phyloP scores from a whole-genome alignment of 2,113 vertebrate genomes.

The Rhea pennata region DNA sequence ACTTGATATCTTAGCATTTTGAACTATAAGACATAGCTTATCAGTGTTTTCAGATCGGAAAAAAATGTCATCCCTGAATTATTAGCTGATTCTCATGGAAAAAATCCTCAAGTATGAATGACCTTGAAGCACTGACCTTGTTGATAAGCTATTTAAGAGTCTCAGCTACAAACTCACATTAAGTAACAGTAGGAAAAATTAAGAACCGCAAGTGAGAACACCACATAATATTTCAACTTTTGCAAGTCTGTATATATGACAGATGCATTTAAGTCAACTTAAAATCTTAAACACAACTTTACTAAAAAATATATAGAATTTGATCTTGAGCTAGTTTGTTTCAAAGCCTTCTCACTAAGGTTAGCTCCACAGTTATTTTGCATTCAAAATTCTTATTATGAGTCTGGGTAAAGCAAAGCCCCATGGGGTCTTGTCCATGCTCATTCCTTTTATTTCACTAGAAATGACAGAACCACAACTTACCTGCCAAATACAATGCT shows the following conservation, averaged over 20 bases:
- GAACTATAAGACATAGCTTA: not conserved
- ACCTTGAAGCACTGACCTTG: not conserved
- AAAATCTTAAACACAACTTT: not conserved
- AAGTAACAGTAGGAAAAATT: not conserved
- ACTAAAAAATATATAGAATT: not conserved
- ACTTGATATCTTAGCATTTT: not conserved
- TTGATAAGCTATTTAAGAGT: not conserved
- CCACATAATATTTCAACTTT: not conserved
- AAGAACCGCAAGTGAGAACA: not conserved
- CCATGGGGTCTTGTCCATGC: not conserved
- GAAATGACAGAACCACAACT: not conserved
- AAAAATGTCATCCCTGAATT: not conserved
- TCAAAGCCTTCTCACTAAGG: not conserved
- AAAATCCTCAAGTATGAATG: not conserved
- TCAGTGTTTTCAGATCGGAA: not conserved
- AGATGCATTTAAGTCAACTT: not conserved
- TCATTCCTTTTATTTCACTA: not conserved
- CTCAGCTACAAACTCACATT: not conserved
- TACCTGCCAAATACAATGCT: conserved; percentile 90
- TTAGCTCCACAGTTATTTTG: not conserved
- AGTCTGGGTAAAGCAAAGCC: not conserved
- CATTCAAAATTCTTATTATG: not conserved
- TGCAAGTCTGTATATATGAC: not conserved
- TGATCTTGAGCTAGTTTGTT: not conserved
- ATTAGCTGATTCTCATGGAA: not conserved